Evolutionary conservation across 2,797 vertebrate species (phyloP).

Genomic region (Tapirus indicus): DNA sequence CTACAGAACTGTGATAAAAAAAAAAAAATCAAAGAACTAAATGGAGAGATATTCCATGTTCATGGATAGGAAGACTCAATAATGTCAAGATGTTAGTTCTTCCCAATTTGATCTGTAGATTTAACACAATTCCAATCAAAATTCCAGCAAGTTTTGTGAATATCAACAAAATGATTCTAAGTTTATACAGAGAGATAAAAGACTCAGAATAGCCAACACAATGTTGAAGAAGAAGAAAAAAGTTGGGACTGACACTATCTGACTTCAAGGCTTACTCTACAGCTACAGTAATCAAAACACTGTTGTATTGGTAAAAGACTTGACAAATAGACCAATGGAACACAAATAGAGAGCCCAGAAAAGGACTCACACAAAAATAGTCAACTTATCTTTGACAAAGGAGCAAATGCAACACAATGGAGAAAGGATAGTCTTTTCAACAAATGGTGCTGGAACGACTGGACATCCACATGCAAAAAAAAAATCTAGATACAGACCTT

Average conservation of each 20-base stretch:
- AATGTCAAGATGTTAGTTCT: too few relatives aligned
- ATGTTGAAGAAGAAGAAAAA: neutral
- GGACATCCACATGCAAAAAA: neutral
- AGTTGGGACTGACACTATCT: neutral
- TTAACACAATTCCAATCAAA: neutral
- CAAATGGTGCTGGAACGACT: neutral
- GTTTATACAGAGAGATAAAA: neutral
- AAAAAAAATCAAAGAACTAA: neutral
- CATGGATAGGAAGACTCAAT: too few relatives aligned
- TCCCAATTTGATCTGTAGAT: too few relatives aligned
- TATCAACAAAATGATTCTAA: neutral
- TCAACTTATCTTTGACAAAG: neutral
- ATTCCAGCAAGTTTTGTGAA: neutral
- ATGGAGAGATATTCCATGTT: too few relatives aligned
- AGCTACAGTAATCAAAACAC: neutral
- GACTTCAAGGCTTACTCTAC: neutral
- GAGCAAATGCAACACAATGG: neutral
- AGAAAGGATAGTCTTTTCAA: neutral
- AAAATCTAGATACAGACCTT: neutral
- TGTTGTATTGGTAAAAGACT: neutral
- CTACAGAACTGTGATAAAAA: neutral
- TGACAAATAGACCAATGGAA: neutral
- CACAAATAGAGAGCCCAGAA: neutral
- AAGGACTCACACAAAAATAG: neutral
- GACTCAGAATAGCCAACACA: neutral